A percentile compares a stretch with the other conserved stretches of the same genome.
Evolutionary conservation across 2,797 vertebrate genomes (phyloP).

Genomic region (Peromyscus nudipes): DNA sequence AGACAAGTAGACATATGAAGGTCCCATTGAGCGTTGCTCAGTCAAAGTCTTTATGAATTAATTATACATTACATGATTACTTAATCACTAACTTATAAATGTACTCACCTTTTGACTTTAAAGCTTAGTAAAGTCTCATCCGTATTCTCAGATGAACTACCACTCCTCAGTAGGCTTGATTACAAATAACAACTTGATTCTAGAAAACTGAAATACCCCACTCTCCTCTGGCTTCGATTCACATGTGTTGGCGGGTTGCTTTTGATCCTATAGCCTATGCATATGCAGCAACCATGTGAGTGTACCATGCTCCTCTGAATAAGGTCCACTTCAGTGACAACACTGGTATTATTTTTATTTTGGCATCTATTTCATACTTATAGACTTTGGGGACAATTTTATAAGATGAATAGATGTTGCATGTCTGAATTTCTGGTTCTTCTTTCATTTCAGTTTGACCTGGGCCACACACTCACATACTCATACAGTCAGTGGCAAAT

Average conservation of each 20-base stretch:
- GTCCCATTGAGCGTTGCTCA: conserved; percentile 15
- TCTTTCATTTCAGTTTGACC: conserved; percentile 13
- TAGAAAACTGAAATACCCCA: background rate
- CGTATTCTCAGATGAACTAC: background rate
- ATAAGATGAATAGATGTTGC: background rate
- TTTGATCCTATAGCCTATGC: background rate
- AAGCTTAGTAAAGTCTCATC: background rate
- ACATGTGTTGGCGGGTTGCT: background rate
- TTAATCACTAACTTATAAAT: conserved; percentile 3
- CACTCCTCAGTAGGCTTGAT: background rate
- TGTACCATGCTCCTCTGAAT: background rate
- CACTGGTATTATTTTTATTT: background rate
- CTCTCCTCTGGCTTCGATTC: background rate
- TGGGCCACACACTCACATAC: background rate
- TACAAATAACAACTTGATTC: background rate
- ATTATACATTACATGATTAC: conserved; percentile 29
- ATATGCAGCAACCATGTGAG: background rate
- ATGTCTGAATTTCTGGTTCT: background rate
- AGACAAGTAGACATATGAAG: background rate
- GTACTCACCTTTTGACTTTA: conserved; percentile 50
- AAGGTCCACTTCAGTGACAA: background rate
- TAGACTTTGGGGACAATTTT: background rate
- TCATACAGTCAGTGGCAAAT: background rate
- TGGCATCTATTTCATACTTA: background rate
- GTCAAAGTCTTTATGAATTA: conserved; percentile 50